Conservation (phyloP, 2,888 invertebrate genomes). For the Hirudinaria manillensis region DNA sequence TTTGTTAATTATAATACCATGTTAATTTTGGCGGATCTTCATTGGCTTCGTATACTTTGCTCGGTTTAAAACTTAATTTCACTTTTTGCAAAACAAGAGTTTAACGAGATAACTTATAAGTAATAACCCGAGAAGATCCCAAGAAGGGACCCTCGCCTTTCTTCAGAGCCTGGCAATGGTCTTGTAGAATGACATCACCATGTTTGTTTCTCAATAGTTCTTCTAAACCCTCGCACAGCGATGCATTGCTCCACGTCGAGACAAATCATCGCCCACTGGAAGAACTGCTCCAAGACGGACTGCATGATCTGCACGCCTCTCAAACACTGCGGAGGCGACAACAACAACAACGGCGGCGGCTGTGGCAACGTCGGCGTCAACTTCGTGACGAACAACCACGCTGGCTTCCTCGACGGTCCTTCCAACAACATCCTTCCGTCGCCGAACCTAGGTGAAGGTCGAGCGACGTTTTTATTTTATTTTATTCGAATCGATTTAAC, state of each 20-base stretch:
- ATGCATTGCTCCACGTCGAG: slow-evolving; percentile 96
- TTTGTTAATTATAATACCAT: too few relatives aligned
- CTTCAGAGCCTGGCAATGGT: too few relatives aligned
- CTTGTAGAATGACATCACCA: not conserved
- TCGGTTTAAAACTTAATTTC: too few relatives aligned
- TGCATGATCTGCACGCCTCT: slow-evolving; percentile 96
- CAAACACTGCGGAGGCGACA: slow-evolving; percentile 62
- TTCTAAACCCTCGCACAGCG: slow-evolving; percentile 58
- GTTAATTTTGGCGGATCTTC: too few relatives aligned
- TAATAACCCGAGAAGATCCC: too few relatives aligned
- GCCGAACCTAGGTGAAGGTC: not conserved
- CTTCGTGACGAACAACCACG: too few relatives aligned
- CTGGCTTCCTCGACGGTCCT: not conserved
- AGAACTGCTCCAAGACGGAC: slow-evolving; percentile 87
- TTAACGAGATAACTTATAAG: too few relatives aligned
- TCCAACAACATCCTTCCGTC: slow-evolving; percentile 16
- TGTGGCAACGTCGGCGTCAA: not conserved
- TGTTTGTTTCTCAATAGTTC: not conserved
- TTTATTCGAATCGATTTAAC: not conserved
- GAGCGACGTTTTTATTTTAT: not conserved
- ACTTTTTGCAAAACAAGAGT: too few relatives aligned
- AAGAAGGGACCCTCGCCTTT: too few relatives aligned
- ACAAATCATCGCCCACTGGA: slow-evolving; percentile 98
- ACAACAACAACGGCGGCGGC: slow-evolving; percentile 12
- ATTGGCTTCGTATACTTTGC: too few relatives aligned